Conservation (phyloP, 1,140 invertebrate genomes). For the Propsilocerus akamusi region DNA sequence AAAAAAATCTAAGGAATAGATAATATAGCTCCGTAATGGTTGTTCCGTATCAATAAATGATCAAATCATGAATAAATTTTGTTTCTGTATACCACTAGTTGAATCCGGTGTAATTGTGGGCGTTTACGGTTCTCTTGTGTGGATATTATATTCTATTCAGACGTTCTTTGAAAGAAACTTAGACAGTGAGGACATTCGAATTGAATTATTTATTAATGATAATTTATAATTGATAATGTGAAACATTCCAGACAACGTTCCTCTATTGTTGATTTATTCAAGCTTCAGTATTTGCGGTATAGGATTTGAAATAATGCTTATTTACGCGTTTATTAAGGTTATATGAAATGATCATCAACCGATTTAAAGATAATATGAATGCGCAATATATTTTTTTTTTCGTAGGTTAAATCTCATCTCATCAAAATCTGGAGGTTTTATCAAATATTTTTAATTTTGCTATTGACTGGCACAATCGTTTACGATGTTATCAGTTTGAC, state of each 20-base stretch:
- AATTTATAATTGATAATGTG: no score
- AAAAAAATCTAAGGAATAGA: no score
- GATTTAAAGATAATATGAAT: neutral
- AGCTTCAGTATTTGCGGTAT: neutral
- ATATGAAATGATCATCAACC: neutral
- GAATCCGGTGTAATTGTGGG: neutral
- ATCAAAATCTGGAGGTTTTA: neutral
- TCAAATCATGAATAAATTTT: neutral
- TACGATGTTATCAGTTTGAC: no score
- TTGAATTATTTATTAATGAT: no score
- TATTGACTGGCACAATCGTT: no score
- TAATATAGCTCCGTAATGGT: no score
- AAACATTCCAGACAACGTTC: no score
- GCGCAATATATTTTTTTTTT: neutral
- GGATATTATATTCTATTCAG: neutral
- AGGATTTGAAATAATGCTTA: neutral
- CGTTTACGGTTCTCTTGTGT: neutral
- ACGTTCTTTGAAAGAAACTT: no score
- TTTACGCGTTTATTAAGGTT: neutral
- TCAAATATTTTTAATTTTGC: neutral
- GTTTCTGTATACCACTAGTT: neutral
- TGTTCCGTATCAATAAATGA: no score
- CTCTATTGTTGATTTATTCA: no score
- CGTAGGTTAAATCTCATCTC: neutral
- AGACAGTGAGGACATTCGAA: no score